Conservation (phyloP, 2,888 invertebrate genomes). For the Onthophagus sagittarius region DNA sequence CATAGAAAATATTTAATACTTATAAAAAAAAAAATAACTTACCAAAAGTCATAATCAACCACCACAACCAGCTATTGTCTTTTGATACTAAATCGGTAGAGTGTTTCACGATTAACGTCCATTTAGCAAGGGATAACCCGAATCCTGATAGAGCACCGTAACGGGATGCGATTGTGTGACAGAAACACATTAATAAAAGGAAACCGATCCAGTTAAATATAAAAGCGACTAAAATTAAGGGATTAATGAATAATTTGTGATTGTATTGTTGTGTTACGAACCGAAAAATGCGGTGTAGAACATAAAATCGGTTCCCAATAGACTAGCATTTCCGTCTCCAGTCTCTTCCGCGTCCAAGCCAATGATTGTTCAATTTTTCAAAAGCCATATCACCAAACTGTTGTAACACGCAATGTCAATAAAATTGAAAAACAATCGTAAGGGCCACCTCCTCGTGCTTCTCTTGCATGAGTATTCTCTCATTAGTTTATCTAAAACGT, state of each 20-base stretch:
- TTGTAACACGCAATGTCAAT: too few relatives aligned
- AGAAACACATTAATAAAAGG: conserved; percentile 86
- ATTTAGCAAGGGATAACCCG: conserved; percentile 88
- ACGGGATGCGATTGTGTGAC: conserved; percentile 88
- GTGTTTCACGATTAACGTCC: conserved; percentile 91
- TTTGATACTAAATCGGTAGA: conserved; percentile 82
- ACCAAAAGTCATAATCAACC: conserved; percentile 90
- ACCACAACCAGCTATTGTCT: conserved; percentile 90
- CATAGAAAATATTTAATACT: too few relatives aligned
- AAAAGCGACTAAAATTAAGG: conserved; percentile 69
- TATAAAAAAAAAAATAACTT: too few relatives aligned
- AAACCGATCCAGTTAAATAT: conserved; percentile 96
- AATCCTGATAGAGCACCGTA: conserved; percentile 92
- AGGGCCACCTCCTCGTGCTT: too few relatives aligned
- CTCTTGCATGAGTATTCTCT: too few relatives aligned
- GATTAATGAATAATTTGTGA: background rate
- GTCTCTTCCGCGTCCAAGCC: conserved; percentile 72
- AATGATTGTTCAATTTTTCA: too few relatives aligned
- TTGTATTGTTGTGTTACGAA: conserved; percentile 41
- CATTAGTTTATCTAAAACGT: too few relatives aligned
- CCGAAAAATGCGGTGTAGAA: conserved; percentile 88
- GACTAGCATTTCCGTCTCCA: conserved; percentile 73
- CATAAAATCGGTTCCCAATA: conserved; percentile 90
- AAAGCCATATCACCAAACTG: too few relatives aligned
- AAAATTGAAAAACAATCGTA: too few relatives aligned